Conservation (phyloP, 35 echinoderm and acorn worm species). For the Ptychodera flava region DNA sequence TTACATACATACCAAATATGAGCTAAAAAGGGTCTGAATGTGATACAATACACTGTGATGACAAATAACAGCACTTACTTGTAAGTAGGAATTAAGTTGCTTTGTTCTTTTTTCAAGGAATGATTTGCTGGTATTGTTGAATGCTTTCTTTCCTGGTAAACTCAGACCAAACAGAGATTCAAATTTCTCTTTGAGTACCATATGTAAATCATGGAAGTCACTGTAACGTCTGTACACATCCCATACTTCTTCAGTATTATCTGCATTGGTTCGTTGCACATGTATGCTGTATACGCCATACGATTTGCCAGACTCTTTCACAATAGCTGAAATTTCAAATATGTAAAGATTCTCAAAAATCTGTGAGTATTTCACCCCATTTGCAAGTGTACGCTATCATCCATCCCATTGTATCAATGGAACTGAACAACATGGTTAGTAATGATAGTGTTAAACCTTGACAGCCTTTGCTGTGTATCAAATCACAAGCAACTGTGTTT, state of each 20-base stretch:
- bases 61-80: too few relatives aligned
- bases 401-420: too few relatives aligned
- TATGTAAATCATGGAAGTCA: constrained; percentile 96
- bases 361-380: not conserved
- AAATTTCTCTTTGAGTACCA: constrained; percentile 69
- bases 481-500: too few relatives aligned
- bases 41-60: too few relatives aligned
- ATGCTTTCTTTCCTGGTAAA: constrained; percentile 70
- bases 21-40: too few relatives aligned
- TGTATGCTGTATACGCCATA: constrained; percentile 88
- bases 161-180: constrained; percentile 42
- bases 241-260: constrained; percentile 76
- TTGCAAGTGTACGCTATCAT: too few relatives aligned
- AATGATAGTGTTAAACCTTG: too few relatives aligned
- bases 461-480: too few relatives aligned
- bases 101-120: constrained; percentile 83
- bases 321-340: constrained; percentile 52
- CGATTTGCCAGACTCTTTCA: constrained; percentile 64
- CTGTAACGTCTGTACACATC: constrained; percentile 84
- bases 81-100: constrained; percentile 67
- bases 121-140: constrained; percentile 66
- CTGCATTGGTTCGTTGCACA: constrained; percentile 49
- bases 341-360: not conserved
- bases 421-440: too few relatives aligned
- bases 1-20: too few relatives aligned